Conservation (phyloP, 2,888 invertebrate genomes). For the Phortica magna region DNA sequence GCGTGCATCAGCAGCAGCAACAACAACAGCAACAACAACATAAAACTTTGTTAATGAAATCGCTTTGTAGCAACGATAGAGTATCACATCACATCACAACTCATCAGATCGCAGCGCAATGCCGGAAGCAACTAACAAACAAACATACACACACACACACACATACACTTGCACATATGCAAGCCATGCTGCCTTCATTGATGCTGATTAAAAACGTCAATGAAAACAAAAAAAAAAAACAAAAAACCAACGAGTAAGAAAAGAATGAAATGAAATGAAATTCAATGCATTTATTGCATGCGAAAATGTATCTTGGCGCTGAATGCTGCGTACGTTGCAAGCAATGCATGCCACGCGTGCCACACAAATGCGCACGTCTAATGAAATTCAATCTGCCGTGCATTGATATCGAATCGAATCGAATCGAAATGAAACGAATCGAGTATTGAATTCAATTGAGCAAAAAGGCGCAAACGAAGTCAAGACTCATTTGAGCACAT, state of each 20-base stretch:
- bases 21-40: conserved; percentile 35
- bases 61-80: conserved; percentile 53
- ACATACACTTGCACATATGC: background rate
- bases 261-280: background rate
- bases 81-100: background rate
- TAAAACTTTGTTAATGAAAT: conserved; percentile 71
- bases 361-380: conserved; percentile 65
- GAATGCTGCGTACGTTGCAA: too few species aligned
- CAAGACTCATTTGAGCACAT: too few species aligned
- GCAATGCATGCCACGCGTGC: too few species aligned
- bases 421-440: too few species aligned
- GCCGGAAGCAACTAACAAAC: conserved; percentile 3
- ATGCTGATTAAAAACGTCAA: conserved; percentile 70
- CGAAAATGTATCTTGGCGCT: too few species aligned
- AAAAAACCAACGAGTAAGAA: conserved; percentile 31
- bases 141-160: too few species aligned
- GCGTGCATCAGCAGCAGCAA: conserved; percentile 54
- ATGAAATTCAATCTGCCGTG: conserved; percentile 47
- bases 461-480: too few species aligned
- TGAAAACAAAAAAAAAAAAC: conserved; percentile 49
- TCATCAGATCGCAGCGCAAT: background rate
- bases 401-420: too few species aligned
- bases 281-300: too few species aligned
- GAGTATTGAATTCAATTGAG: too few species aligned
- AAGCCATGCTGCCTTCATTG: conserved; percentile 39